Base-by-base conservation (phyloP, 2,797 vertebrate species). In the Acipenser ruthenus region DNA sequence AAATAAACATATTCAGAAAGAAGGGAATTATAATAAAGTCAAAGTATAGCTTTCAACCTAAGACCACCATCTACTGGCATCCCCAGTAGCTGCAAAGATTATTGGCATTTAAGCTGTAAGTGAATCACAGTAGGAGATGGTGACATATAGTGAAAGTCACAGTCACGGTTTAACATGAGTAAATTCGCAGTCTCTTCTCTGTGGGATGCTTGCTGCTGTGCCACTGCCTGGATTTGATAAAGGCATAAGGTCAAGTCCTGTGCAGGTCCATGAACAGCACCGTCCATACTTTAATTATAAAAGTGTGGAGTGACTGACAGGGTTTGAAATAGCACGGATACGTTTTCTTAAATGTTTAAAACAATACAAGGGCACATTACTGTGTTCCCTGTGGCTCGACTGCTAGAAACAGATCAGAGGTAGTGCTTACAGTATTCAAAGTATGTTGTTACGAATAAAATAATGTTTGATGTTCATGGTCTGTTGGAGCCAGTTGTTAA, bases 101-200 rank as follows among this genome's bases (percentile, higher is more conserved):
- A 82, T 69, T 88, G 86, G 80, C 83, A 87, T 90, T 89, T 84
- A 84, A 86, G 85, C 75, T 71, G 80, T 83, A 81, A 78, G 83
- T 76, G 75, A 65, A 58, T 74, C 85, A 71, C 85, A 66, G 78
- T 18, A n/a, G 85, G 86, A 74, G 78, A 8, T n/a, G 1, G 47
- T 79, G 80, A 84, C 81, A 70, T 79, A 86, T 83, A 58, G 70
- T 74, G 63, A 67, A 71, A 79, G 78, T 81, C 82, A 81, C 80
- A 72, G 83, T 87, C 80, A 84, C 73, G 82, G 74, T 79, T 81
- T 75, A 73, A 74, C 60, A 23, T 68, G 67, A 74, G 74, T 76
- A 75, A 77, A 83, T 83, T 77, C 74, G 63, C 68, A 77, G 74
- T 66, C 75, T 68, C 13, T 0, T 37, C 81, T 50, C 85, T 79